Conservation (phyloP, 2,888 invertebrate species). For the Pseudococcus jackbeardsleyi region DNA sequence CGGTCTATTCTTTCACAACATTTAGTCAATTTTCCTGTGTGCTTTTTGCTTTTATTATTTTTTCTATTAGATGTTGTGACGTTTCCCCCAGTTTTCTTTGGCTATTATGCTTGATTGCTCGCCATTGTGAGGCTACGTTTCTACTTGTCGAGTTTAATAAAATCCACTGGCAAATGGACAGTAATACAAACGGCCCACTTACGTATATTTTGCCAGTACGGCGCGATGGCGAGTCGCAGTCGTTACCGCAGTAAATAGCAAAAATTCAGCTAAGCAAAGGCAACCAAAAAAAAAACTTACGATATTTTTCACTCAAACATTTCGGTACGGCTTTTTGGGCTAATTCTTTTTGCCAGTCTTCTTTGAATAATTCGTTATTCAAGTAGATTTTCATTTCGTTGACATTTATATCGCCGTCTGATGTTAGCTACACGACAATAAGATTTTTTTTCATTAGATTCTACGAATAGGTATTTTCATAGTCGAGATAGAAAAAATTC, state of each 20-base stretch:
- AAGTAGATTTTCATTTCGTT: constrained; percentile 66
- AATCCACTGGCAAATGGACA: constrained; percentile 40
- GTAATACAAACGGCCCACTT: constrained; percentile 51
- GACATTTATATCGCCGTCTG: constrained; percentile 66
- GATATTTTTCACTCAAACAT: constrained; percentile 66
- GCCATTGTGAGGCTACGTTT: constrained; percentile 43
- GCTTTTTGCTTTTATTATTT: constrained; percentile 51
- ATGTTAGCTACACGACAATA: constrained; percentile 64
- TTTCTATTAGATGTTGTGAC: constrained; percentile 33
- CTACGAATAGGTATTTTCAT: not conserved
- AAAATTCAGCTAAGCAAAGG: not conserved
- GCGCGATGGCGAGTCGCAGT: not conserved
- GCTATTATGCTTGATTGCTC: constrained; percentile 46
- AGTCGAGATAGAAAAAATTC: not conserved
- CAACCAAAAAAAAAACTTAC: constrained; percentile 66
- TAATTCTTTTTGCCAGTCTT: constrained; percentile 67
- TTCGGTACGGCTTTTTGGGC: constrained; percentile 66
- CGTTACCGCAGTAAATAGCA: constrained; percentile 10
- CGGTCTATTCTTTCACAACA: constrained; percentile 46
- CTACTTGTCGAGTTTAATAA: constrained; percentile 51
- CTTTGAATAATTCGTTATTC: constrained; percentile 66
- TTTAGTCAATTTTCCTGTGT: constrained; percentile 41
- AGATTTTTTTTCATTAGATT: not conserved
- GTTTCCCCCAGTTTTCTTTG: constrained; percentile 21
- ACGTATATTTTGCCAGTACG: not conserved